phyloP scores from a whole-genome alignment of 2,888 invertebrate genomes.

The Lapara coniferarum region DNA sequence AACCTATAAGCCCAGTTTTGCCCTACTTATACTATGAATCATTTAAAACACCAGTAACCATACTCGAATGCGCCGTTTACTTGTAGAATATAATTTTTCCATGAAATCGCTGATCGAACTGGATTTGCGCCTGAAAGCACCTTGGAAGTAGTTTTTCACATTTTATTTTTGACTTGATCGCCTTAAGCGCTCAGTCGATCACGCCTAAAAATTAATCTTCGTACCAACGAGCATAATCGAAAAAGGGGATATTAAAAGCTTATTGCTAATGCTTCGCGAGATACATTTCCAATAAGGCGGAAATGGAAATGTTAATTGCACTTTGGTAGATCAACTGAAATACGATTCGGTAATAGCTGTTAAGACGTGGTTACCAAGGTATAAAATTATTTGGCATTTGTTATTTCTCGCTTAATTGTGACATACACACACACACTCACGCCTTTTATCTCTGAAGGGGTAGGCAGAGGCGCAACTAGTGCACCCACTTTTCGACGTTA shows the following conservation, averaged over 20 bases:
- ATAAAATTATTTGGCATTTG: too few relatives aligned
- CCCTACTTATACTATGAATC: too few relatives aligned
- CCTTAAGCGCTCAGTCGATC: not conserved
- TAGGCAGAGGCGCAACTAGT: too few relatives aligned
- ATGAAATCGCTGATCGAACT: not conserved
- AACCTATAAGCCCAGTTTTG: too few relatives aligned
- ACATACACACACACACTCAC: too few relatives aligned
- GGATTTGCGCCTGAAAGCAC: slow-evolving; percentile 5
- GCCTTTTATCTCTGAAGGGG: too few relatives aligned
- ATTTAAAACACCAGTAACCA: not conserved
- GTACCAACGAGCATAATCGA: not conserved
- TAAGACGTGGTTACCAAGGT: too few relatives aligned
- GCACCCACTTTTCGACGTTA: too few relatives aligned
- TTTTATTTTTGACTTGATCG: not conserved
- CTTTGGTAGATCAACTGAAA: not conserved
- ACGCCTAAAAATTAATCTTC: not conserved
- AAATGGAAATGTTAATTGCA: slow-evolving; percentile 4
- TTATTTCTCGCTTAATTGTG: too few relatives aligned
- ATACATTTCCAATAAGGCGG: not conserved
- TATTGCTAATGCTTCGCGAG: not conserved
- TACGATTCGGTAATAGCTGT: not conserved
- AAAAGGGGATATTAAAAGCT: not conserved
- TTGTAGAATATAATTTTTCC: not conserved
- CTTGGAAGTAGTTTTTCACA: slow-evolving; percentile 9
- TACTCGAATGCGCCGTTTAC: not conserved